Evolutionary conservation across 2,888 invertebrate species (phyloP), one percentile per base, ranked within the genome.

Genomic region (Lymantria dispar): DNA sequence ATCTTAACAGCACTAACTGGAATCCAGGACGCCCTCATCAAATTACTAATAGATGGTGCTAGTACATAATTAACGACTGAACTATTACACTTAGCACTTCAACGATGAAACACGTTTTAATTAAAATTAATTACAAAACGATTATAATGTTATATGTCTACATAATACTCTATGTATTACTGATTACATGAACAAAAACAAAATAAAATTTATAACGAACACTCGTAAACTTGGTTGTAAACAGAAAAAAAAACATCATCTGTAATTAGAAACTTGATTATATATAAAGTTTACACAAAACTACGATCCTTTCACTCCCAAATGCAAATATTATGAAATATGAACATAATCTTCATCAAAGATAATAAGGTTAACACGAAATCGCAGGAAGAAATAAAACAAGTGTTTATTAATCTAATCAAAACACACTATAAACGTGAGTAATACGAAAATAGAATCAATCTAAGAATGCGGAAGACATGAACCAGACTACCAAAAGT

Each of bases 391-490:
- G 75, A 61, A 47, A 66, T 80, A 73, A 76, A 76, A 64, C 56
- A 54, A 54, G 57, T 60, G 60, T 68, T 71, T 70, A 72, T 70
- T 66, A 70, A 67, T 63, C 55, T 70, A 63, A 76, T 70, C 66
- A 67, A 74, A 74, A 66, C 66, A 66, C 58, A 68, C 72, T 70
- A 73, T 80, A 75, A 79, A 78, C 53, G 75, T 78, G 72, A 80
- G 77, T 74, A 76, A 77, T 72, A 70, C 75, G 62, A 58, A 80
- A 86, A 84, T 84, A 85, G 83, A 79, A 68, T 64, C 70, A 80
- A 83, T 81, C 70, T 68, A 74, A 77, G 83, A 80, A 84, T 76
- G 80, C 84, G 87, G 86, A 87, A 85, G 87, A 85, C 71, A 79
- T 79, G 78, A 82, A 85, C 66, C 80, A 81, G 81, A 70, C 68